Conservation (phyloP, 1,140 invertebrate genomes). For the Gonioctena quinquepunctata region DNA sequence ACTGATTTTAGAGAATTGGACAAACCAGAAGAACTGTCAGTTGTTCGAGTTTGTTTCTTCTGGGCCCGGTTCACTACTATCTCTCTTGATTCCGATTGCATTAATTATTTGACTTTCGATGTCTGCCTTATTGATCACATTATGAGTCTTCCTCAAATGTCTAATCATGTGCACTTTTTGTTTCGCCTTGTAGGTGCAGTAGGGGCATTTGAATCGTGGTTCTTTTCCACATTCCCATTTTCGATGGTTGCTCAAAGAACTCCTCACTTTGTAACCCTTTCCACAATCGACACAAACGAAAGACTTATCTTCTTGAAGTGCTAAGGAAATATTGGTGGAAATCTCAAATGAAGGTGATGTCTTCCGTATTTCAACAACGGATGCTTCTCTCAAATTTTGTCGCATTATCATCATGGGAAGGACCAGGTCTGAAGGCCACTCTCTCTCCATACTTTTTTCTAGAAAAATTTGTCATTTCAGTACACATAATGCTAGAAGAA, state of each 20-base stretch:
- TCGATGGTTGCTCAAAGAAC: slow-evolving; percentile 77
- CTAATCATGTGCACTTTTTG: slow-evolving; percentile 84
- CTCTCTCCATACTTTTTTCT: slow-evolving; percentile 34
- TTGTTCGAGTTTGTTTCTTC: too few relatives aligned
- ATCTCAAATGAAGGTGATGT: not conserved
- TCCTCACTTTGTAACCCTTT: slow-evolving; percentile 55
- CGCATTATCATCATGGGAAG: slow-evolving; percentile 12
- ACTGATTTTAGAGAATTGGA: too few relatives aligned
- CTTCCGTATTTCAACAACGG: not conserved
- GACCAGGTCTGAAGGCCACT: too few relatives aligned
- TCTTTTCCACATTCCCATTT: slow-evolving; percentile 86
- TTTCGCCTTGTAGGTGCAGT: slow-evolving; percentile 79
- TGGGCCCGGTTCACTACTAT: too few relatives aligned
- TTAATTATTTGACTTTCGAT: too few relatives aligned
- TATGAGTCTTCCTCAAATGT: slow-evolving; percentile 82
- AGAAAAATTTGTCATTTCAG: too few relatives aligned
- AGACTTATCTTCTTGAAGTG: not conserved
- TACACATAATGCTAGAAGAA: too few relatives aligned
- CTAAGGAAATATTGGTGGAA: not conserved
- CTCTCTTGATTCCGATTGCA: too few relatives aligned
- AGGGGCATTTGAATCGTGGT: slow-evolving; percentile 79
- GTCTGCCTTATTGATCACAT: too few relatives aligned
- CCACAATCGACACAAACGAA: slow-evolving; percentile 4
- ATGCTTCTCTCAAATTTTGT: slow-evolving; percentile 47
- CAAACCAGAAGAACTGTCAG: too few relatives aligned